Conservation (phyloP, 2,888 invertebrate genomes). For the Phalera bucephala region DNA sequence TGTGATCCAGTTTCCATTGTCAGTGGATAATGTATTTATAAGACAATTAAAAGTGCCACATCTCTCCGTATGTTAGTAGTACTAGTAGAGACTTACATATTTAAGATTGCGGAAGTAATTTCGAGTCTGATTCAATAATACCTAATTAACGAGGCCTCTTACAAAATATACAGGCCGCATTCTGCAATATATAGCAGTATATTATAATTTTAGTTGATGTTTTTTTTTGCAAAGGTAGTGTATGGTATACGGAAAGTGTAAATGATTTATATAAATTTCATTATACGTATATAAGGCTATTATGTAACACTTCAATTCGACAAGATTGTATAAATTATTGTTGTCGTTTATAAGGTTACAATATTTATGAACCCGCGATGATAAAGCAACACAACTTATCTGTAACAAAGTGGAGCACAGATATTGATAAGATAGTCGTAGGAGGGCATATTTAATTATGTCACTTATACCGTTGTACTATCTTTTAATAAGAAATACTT, state of each 20-base stretch:
- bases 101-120: conserved; percentile 34
- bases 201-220: no score
- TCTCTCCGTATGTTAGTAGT: conserved; percentile 18
- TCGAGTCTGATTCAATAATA: conserved; percentile 24
- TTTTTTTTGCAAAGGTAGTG: no score
- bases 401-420: conserved; percentile 51
- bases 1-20: background rate
- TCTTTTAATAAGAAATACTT: conserved; percentile 6
- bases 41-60: conserved; percentile 23
- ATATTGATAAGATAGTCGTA: conserved; percentile 55
- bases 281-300: no score
- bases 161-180: conserved; percentile 7
- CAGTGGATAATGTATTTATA: conserved; percentile 6
- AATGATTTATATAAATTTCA: no score
- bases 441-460: conserved; percentile 36
- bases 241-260: no score
- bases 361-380: conserved; percentile 28
- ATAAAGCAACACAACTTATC: conserved; percentile 51
- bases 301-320: no score
- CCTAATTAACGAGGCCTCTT: conserved; percentile 26
- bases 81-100: conserved; percentile 26
- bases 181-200: background rate
- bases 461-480: no score
- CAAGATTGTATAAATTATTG: conserved; percentile 3
- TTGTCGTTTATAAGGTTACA: conserved; percentile 8